Evolutionary conservation across 1,140 invertebrate genomes (phyloP).

Genomic region (Pissodes strobi): DNA sequence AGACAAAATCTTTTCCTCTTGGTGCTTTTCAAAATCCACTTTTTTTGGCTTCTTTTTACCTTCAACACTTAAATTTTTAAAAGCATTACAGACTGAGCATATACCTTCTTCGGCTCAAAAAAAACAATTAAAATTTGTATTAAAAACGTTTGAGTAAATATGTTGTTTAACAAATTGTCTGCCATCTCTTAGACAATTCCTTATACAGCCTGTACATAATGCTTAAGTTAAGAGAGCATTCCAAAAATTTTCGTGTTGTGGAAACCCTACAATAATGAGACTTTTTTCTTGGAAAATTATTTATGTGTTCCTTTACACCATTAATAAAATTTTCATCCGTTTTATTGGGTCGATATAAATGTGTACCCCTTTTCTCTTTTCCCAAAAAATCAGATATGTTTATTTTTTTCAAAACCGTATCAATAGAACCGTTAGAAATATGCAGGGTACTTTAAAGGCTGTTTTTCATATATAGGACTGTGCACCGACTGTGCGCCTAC

Average conservation of each 20-base stretch:
- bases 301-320: slow-evolving; percentile 9
- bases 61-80: slow-evolving; percentile 43
- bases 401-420: slow-evolving; percentile 8
- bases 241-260: slow-evolving; percentile 11
- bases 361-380: slow-evolving; percentile 1
- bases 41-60: slow-evolving; percentile 45
- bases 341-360: slow-evolving; percentile 4
- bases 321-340: slow-evolving; percentile 1
- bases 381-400: not conserved
- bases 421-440: slow-evolving; percentile 9
- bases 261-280: slow-evolving; percentile 10
- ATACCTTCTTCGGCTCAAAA: slow-evolving; percentile 51
- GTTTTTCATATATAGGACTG: too few relatives aligned
- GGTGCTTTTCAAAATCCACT: slow-evolving; percentile 35
- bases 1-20: slow-evolving; percentile 42
- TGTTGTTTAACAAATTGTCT: too few relatives aligned
- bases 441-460: too few relatives aligned
- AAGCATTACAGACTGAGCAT: slow-evolving; percentile 51
- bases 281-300: slow-evolving; percentile 12
- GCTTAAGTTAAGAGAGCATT: slow-evolving; percentile 4
- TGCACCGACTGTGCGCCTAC: too few relatives aligned
- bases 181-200: too few relatives aligned
- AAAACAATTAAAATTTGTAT: slow-evolving; percentile 1
- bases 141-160: too few relatives aligned
- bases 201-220: slow-evolving; percentile 8